Evolutionary conservation across 2,888 invertebrate genomes (phyloP).

Genomic region (Cephus sareptanus): DNA sequence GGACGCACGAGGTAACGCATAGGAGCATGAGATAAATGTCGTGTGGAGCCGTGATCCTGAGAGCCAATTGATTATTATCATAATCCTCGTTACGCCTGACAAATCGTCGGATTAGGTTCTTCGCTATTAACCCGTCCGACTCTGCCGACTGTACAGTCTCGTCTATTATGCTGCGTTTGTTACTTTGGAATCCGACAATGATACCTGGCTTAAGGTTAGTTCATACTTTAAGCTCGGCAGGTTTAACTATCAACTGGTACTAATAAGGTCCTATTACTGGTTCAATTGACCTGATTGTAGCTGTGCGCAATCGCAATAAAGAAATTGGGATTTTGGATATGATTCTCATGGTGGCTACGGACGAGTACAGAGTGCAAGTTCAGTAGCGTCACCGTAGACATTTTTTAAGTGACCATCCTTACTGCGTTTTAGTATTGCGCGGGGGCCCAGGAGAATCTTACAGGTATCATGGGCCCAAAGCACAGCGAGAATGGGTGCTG

Average conservation of each 20-base stretch:
- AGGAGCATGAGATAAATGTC: slow-evolving; percentile 22
- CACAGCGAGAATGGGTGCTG: slow-evolving; percentile 32
- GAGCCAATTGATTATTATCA: slow-evolving; percentile 33
- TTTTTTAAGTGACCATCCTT: neutral
- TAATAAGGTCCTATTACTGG: neutral
- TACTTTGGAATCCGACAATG: neutral
- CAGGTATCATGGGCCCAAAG: neutral
- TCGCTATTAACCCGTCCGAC: slow-evolving; percentile 3
- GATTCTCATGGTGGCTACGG: neutral
- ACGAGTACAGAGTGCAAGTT: neutral
- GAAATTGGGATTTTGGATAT: neutral
- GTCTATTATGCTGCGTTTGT: neutral
- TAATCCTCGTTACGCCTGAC: slow-evolving; percentile 30
- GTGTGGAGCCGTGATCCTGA: slow-evolving; percentile 24
- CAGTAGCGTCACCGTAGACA: neutral
- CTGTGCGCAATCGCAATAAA: neutral
- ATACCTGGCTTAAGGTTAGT: neutral
- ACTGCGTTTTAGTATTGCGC: neutral
- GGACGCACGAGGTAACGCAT: slow-evolving; percentile 7
- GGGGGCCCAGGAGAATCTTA: neutral
- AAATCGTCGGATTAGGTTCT: slow-evolving; percentile 24
- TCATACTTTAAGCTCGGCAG: neutral
- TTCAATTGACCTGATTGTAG: neutral
- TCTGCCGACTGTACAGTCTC: neutral
- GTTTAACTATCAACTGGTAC: neutral